These are phyloP conservation scores for Leptopilina myrica DNA, from an alignment of 2,888 invertebrate species.

Conservation along the genomic window DNA sequence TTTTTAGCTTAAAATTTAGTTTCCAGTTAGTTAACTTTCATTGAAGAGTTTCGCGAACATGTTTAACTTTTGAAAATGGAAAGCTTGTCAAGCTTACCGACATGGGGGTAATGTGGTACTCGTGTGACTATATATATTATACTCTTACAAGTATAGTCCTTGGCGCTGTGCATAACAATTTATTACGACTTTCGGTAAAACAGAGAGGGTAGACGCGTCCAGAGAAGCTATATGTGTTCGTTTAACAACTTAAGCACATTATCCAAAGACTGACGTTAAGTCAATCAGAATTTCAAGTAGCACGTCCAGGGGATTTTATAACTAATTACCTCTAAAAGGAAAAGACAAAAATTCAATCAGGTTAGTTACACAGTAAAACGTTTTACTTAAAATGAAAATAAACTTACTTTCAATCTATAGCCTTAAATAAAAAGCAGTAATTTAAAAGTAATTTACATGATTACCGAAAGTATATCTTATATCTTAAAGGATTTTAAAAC, in stretches of 20 bases:
- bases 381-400: too few relatives aligned
- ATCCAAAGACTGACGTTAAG: slow-evolving; percentile 13
- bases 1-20: slow-evolving; percentile 30
- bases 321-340: too few relatives aligned
- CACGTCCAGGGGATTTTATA: too few relatives aligned
- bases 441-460: too few relatives aligned
- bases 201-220: background rate
- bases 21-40: slow-evolving; percentile 30
- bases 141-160: background rate
- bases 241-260: slow-evolving; percentile 30
- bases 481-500: too few relatives aligned
- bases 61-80: slow-evolving; percentile 36
- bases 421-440: too few relatives aligned
- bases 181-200: slow-evolving; percentile 24
- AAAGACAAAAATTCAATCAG: too few relatives aligned
- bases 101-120: background rate
- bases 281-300: slow-evolving; percentile 26
- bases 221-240: slow-evolving; percentile 16
- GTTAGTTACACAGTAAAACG: too few relatives aligned
- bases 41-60: slow-evolving; percentile 27
- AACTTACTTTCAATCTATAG: too few relatives aligned
- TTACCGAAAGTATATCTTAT: too few relatives aligned
- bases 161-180: background rate
- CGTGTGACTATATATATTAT: background rate
- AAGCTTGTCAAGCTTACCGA: slow-evolving; percentile 34